These are phyloP conservation scores for Pelecanoides urinatrix DNA, from an alignment of 2,113 vertebrate genomes.

Conservation along the genomic window DNA sequence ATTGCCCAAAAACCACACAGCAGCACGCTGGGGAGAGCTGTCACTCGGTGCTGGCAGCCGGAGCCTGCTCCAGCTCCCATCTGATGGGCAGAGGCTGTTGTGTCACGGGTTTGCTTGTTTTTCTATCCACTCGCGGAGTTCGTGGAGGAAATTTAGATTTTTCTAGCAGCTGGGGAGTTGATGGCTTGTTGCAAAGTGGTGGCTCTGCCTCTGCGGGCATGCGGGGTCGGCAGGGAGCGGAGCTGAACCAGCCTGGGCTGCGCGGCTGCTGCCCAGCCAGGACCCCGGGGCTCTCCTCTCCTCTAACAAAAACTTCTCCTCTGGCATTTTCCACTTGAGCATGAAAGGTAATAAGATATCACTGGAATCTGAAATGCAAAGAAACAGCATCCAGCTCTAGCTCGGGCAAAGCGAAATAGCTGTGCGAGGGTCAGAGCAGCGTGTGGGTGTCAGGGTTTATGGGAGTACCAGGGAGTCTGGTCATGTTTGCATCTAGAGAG, in stretches of 20 bases:
- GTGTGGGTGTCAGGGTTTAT: background rate
- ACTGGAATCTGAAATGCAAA: background rate
- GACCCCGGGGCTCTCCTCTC: background rate
- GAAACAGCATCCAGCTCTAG: background rate
- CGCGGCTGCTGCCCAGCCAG: accelerated
- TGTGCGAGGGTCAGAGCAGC: background rate
- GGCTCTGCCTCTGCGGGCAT: accelerated
- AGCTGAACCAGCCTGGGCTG: background rate
- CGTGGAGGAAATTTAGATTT: accelerated
- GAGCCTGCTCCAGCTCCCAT: background rate
- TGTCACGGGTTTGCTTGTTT: background rate
- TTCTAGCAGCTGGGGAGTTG: background rate
- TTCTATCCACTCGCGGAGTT: background rate
- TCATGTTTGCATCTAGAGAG: accelerated
- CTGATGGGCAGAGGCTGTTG: background rate
- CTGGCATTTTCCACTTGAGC: background rate
- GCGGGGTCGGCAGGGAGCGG: accelerated
- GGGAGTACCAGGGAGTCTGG: accelerated
- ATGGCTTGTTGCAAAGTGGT: accelerated
- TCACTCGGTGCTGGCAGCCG: background rate
- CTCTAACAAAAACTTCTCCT: background rate
- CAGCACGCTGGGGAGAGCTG: accelerated
- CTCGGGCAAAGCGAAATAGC: background rate
- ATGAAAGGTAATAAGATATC: background rate
- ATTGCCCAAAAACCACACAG: background rate